Conservation (phyloP, 2,113 vertebrate species). For the Nicator chloris region DNA sequence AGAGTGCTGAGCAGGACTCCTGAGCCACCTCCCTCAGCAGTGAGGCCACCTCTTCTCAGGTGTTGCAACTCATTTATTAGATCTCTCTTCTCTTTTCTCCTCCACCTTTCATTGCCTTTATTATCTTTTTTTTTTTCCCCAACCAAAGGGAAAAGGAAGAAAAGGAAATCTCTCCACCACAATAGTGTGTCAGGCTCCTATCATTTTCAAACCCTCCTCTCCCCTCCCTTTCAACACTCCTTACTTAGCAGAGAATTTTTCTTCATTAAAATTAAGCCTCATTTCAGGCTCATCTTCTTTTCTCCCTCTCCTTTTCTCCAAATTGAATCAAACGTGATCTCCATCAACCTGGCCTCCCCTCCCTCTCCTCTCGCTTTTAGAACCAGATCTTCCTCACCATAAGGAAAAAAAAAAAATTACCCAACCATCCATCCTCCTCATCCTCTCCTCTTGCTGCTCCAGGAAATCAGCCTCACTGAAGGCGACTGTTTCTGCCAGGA, state of each 20-base stretch:
- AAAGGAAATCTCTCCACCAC: slow-evolving; percentile 49
- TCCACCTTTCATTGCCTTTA: background rate
- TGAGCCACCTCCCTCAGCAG: background rate
- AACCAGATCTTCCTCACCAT: slow-evolving; percentile 23
- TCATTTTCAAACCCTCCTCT: slow-evolving; percentile 40
- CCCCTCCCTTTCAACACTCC: slow-evolving; percentile 66
- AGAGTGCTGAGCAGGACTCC: background rate
- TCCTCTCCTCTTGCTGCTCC: background rate
- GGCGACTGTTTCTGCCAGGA: background rate
- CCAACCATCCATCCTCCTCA: background rate
- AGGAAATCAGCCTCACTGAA: background rate
- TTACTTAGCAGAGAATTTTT: slow-evolving; percentile 67
- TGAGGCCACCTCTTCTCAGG: background rate
- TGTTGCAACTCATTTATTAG: slow-evolving; percentile 5
- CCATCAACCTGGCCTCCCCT: slow-evolving; percentile 43
- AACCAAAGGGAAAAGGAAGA: slow-evolving; percentile 28
- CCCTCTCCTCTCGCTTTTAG: slow-evolving; percentile 44
- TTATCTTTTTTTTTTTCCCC: background rate
- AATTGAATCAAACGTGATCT: slow-evolving; percentile 59
- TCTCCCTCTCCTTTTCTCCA: slow-evolving; percentile 62
- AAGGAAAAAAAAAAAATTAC: background rate
- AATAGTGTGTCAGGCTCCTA: slow-evolving; percentile 42
- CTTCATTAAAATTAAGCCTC: slow-evolving; percentile 77
- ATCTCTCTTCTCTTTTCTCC: background rate
- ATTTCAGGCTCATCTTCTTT: slow-evolving; percentile 70